Evolutionary conservation across 2,888 invertebrate species (phyloP), one percentile per base, ranked within the genome.

Genomic region (Drosophila niveifrons): DNA sequence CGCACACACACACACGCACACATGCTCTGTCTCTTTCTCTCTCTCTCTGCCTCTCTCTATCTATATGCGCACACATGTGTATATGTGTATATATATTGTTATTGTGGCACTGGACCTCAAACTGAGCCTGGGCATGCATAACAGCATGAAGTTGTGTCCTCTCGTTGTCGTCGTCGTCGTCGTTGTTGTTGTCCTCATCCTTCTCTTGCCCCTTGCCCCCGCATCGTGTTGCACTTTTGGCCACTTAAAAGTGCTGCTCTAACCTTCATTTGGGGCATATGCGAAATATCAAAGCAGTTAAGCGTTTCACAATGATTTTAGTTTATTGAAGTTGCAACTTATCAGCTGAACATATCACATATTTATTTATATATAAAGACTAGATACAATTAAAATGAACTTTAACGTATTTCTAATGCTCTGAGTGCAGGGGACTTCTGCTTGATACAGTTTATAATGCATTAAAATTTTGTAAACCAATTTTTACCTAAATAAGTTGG

Each of bases 171-270:
- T 75, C 46, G 31, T 71, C 23, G 23, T 23, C 23, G 23, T 4
- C 18, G 18, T 6, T 6, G 23, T 23, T 6, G 23, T 23, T 23
- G 23, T 23, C 23, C 23, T 23, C 23, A 4, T 6, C 6, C 23
- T 4, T 23, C 23, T 53, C 66, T 17, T 31, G 9, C 10, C n/a
- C 15, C 50, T 34, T 47, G 50, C 48, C 9, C 50, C 28, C 66
- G 75, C 39, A 55, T 66, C 70, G 69, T 68, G 72, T 73, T 82
- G 79, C 78, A 85, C 80, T 89, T 80, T 89, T 89, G 83, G 89
- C 80, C 88, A 89, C 86, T 90, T 85, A 80, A 82, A 82, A 48
- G 52, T 46, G 6, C 28, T 76, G 15, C 75, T 6, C 75, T 75
- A 2, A 17, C 34, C 13, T 3, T n/a, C 29, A 7, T 4, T 2